A percentile compares a stretch with the other conserved stretches of the same genome.
Evolutionary conservation across 2,888 invertebrate species (phyloP).

Genomic region (Poecilobothrus nobilitatus): DNA sequence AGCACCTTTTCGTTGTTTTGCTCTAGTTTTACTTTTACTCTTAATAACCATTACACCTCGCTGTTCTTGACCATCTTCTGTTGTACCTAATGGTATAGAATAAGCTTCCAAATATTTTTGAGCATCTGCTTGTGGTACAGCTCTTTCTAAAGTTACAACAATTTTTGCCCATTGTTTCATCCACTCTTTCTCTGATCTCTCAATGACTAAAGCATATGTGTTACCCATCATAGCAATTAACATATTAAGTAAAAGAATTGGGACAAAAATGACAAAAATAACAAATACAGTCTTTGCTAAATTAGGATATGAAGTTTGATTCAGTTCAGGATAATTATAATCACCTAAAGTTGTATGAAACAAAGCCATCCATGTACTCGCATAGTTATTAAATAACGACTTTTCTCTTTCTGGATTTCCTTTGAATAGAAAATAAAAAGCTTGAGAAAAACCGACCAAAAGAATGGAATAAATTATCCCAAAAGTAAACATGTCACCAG

Average conservation of each 20-base stretch:
- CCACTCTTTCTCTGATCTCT: conserved; percentile 98
- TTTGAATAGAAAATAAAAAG: conserved; percentile 90
- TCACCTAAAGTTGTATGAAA: conserved; percentile 97
- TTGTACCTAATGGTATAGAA: conserved; percentile 82
- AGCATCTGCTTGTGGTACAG: conserved; percentile 82
- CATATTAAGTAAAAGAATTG: conserved; percentile 90
- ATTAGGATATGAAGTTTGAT: conserved; percentile 81
- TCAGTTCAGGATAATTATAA: conserved; percentile 90
- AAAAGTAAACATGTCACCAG: conserved; percentile 97
- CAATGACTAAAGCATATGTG: conserved; percentile 95
- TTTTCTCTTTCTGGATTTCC: conserved; percentile 73
- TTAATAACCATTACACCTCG: conserved; percentile 98
- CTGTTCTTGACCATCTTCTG: conserved; percentile 74
- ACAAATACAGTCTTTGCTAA: conserved; percentile 94
- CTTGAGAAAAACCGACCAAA: conserved; percentile 91
- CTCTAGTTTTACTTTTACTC: conserved; percentile 90
- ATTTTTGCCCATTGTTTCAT: conserved; percentile 99
- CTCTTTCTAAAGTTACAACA: conserved; percentile 90
- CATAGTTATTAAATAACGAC: conserved; percentile 74
- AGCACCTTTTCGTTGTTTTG: conserved; percentile 92
- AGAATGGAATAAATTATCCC: conserved; percentile 94
- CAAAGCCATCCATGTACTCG: conserved; percentile 93
- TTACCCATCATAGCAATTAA: conserved; percentile 99
- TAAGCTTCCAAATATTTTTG: conserved; percentile 90
- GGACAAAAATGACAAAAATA: conserved; percentile 95